These are phyloP conservation scores for Laspeyria flexula DNA, from an alignment of 2,888 invertebrate species.

Conservation along the genomic window DNA sequence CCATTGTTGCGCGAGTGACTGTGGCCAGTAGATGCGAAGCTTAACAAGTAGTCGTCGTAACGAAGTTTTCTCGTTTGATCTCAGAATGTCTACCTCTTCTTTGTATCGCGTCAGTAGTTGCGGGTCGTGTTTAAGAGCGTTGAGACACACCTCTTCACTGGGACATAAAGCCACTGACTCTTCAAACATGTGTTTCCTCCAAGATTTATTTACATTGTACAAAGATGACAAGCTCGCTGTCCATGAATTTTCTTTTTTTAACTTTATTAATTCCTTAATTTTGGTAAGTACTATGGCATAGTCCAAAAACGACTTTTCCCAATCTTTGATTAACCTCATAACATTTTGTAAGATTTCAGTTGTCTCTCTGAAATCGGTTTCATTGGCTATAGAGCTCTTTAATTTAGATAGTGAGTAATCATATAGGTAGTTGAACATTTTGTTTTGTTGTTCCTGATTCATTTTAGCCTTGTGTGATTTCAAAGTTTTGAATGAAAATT, in stretches of 20 bases:
- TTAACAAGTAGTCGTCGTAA: conserved; percentile 55
- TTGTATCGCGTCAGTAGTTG: conserved; percentile 51
- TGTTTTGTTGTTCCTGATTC: conserved; percentile 50
- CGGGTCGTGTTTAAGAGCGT: conserved; percentile 70
- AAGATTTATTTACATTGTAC: conserved; percentile 67
- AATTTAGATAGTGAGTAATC: conserved; percentile 43
- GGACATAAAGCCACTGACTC: conserved; percentile 61
- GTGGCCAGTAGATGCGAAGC: conserved; percentile 66
- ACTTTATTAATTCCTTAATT: conserved; percentile 54
- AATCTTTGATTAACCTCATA: conserved; percentile 56
- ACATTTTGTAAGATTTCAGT: conserved; percentile 19
- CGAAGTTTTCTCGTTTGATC: conserved; percentile 47
- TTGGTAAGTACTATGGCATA: conserved; percentile 56
- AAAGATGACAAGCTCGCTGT: conserved; percentile 47
- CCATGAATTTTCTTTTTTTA: conserved; percentile 56
- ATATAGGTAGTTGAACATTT: conserved; percentile 61
- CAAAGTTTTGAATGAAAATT: conserved; percentile 11
- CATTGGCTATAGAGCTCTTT: conserved; percentile 8
- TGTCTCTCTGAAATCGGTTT: background rate
- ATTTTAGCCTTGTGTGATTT: conserved; percentile 45
- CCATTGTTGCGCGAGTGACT: conserved; percentile 52
- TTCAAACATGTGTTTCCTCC: conserved; percentile 66
- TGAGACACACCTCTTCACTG: conserved; percentile 59
- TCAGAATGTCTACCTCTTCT: conserved; percentile 47
- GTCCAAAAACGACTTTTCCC: conserved; percentile 58